Evolutionary conservation across 2,888 invertebrate species (phyloP).

Genomic region (Drosophila subquinaria): DNA sequence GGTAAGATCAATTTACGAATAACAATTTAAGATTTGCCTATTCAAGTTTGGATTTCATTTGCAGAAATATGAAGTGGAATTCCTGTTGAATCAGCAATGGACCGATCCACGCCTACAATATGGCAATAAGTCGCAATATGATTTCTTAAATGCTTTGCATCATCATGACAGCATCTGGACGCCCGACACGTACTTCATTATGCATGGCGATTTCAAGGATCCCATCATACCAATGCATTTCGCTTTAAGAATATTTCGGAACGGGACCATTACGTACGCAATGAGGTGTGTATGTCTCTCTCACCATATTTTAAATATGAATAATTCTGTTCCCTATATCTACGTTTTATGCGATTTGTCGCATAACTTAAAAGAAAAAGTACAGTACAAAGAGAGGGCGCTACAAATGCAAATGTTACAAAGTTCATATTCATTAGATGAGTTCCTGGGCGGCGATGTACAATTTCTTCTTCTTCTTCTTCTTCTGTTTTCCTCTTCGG

Average conservation of each 20-base stretch:
- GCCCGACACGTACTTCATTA: conserved; percentile 97
- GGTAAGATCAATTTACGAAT: conserved; percentile 88
- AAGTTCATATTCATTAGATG: conserved; percentile 70
- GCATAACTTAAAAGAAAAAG: conserved; percentile 15
- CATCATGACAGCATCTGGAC: conserved; percentile 97
- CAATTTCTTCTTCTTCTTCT: conserved; percentile 27
- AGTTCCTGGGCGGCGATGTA: conserved; percentile 24
- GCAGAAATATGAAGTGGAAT: conserved; percentile 98
- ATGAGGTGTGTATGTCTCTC: conserved; percentile 89
- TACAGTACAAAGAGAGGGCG: not conserved
- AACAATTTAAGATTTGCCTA: not conserved
- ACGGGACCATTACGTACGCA: conserved; percentile 97
- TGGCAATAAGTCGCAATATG: conserved; percentile 94
- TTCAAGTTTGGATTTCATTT: conserved; percentile 8
- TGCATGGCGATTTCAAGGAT: conserved; percentile 98
- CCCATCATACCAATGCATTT: conserved; percentile 97
- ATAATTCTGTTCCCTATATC: conserved; percentile 47
- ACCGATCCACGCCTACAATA: conserved; percentile 95
- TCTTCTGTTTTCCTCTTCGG: conserved; percentile 15
- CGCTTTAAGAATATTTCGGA: conserved; percentile 95
- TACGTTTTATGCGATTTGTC: conserved; percentile 23
- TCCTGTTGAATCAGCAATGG: conserved; percentile 97
- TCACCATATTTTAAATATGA: conserved; percentile 61
- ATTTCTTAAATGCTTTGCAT: conserved; percentile 96
- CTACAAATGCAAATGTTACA: conserved; percentile 61